These are phyloP conservation scores for Haliaeetus leucogaster DNA, from an alignment of 2,113 vertebrate genomes.

Conservation along the genomic window DNA sequence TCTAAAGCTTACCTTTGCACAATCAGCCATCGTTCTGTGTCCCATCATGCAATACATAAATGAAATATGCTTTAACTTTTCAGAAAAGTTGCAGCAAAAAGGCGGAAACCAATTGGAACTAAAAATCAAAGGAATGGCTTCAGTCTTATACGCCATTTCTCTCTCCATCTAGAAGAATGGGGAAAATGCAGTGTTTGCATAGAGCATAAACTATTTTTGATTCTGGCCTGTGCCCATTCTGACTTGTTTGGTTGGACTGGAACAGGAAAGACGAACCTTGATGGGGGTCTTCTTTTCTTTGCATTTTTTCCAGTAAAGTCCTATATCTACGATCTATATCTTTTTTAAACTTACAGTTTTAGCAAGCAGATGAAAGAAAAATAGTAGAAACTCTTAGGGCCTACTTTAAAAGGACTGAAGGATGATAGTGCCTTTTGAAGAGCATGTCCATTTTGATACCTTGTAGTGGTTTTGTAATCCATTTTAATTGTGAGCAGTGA, in stretches of 20 bases:
- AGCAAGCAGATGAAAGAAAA: neutral
- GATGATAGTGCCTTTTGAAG: slow-evolving; percentile 61
- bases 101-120: neutral
- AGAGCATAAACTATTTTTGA: neutral
- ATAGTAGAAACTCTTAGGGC: neutral
- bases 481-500: slow-evolving; percentile 73
- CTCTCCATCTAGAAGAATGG: neutral
- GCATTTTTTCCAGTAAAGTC: neutral
- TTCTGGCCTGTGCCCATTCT: neutral
- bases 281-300: neutral
- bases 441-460: slow-evolving; percentile 63
- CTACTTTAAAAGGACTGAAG: slow-evolving; percentile 1
- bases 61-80: neutral
- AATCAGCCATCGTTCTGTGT: neutral
- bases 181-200: neutral
- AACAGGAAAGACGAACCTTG: neutral
- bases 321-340: neutral
- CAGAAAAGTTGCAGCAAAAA: neutral
- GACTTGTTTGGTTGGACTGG: neutral
- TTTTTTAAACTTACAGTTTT: neutral
- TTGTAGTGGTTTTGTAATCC: slow-evolving; percentile 70
- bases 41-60: neutral
- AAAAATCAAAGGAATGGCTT: neutral
- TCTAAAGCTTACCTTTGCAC: neutral
- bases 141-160: neutral